These are phyloP conservation scores for Siphonodentalium dalli DNA, from an alignment of 2,888 invertebrate species.

Conservation along the genomic window DNA sequence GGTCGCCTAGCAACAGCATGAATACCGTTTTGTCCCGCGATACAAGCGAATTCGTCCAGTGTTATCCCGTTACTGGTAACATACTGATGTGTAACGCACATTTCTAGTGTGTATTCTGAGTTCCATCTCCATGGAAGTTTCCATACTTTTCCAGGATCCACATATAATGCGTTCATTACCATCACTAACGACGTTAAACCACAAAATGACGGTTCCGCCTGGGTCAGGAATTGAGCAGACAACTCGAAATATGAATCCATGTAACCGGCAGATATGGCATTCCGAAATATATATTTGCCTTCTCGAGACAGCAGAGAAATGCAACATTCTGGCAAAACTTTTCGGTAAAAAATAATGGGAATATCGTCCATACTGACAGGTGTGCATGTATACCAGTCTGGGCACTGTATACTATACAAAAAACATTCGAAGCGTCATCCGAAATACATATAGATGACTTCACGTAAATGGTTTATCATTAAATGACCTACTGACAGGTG, in stretches of 20 bases:
- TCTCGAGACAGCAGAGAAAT: constrained; percentile 60
- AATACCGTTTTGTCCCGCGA: constrained; percentile 63
- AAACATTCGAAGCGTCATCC: too few species aligned
- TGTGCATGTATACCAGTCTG: too few species aligned
- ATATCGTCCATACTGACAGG: too few species aligned
- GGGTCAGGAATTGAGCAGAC: constrained; percentile 64
- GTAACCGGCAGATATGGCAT: constrained; percentile 54
- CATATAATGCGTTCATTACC: constrained; percentile 63
- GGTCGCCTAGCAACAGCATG: constrained; percentile 31
- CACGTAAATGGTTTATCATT: too few species aligned
- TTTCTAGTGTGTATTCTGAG: constrained; percentile 66
- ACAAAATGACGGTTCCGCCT: constrained; percentile 66
- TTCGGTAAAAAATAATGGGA: constrained; percentile 60
- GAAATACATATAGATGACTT: too few species aligned
- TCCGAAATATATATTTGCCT: constrained; percentile 60
- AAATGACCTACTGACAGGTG: too few species aligned
- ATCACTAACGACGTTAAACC: constrained; percentile 65
- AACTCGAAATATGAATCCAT: constrained; percentile 63
- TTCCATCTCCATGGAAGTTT: constrained; percentile 65
- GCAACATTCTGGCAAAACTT: constrained; percentile 58
- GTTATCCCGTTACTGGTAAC: constrained; percentile 54
- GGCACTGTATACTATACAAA: too few species aligned
- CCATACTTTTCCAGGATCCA: constrained; percentile 61
- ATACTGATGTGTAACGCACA: too few species aligned
- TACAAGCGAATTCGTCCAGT: constrained; percentile 60